Conservation (phyloP, 2,797 vertebrate species). For the Phalloptychus januarius region DNA sequence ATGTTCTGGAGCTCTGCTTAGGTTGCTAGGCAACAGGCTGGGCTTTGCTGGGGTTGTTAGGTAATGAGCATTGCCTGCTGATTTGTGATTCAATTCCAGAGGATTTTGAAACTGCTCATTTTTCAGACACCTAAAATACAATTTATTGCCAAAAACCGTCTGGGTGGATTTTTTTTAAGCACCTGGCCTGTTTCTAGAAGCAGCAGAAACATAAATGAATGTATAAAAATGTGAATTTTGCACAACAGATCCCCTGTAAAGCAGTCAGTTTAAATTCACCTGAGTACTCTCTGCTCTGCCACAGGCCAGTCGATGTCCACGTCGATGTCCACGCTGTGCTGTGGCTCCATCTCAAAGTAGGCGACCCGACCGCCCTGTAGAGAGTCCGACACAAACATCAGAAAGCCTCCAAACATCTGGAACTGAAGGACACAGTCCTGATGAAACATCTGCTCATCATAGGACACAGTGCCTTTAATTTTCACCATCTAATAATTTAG, state of each 20-base stretch:
- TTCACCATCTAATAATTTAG: not conserved
- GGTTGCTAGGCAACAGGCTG: too few relatives aligned
- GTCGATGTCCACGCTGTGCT: conserved; percentile 96
- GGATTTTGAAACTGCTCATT: too few relatives aligned
- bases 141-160: too few relatives aligned
- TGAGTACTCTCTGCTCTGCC: conserved; percentile 92
- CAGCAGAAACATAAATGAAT: too few relatives aligned
- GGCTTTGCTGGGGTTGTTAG: too few relatives aligned
- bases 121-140: too few relatives aligned
- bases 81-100: too few relatives aligned
- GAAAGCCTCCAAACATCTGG: not conserved
- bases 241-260: not conserved
- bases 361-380: conserved; percentile 86
- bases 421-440: not conserved
- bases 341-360: conserved; percentile 92
- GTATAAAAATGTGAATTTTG: too few relatives aligned
- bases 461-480: not conserved
- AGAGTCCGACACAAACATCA: not conserved
- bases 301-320: conserved; percentile 97
- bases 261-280: conserved; percentile 69
- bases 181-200: too few relatives aligned
- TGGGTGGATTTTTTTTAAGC: too few relatives aligned
- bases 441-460: not conserved
- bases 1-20: too few relatives aligned
- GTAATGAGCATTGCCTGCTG: too few relatives aligned